A percentile compares a stretch with the other conserved stretches of the same genome.
Conservation (phyloP, 2,113 vertebrate genomes). For the Crotalus tigris region DNA sequence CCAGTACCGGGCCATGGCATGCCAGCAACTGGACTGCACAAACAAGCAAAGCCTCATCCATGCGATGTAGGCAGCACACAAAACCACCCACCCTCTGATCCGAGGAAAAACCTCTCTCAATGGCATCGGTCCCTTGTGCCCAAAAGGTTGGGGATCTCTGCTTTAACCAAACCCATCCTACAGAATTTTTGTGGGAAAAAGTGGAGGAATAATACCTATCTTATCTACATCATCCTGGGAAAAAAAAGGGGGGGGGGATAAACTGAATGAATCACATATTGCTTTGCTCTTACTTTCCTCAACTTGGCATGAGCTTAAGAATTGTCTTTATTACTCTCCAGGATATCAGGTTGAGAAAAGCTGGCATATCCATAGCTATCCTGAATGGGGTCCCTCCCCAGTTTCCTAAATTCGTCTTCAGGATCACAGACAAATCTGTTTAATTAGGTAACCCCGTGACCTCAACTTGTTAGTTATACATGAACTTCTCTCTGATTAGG, state of each 20-base stretch:
- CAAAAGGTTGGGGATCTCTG: too few species aligned
- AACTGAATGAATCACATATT: neutral
- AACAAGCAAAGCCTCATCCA: too few species aligned
- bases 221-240: neutral
- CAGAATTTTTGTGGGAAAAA: neutral
- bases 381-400: neutral
- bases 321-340: neutral
- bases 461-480: neutral
- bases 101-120: too few species aligned
- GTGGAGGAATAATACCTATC: neutral
- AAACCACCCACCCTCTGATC: too few species aligned
- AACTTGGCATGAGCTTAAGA: neutral
- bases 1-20: too few species aligned
- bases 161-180: neutral
- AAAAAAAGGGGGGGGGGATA: neutral
- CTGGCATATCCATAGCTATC: neutral
- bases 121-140: too few species aligned
- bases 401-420: neutral
- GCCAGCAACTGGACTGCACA: too few species aligned
- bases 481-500: neutral
- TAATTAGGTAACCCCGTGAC: neutral
- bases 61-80: too few species aligned
- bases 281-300: neutral
- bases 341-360: neutral
- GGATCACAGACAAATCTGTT: neutral